phyloP scores from a whole-genome alignment of 2,797 vertebrate genomes.

The Mormyrops attenuatus region DNA sequence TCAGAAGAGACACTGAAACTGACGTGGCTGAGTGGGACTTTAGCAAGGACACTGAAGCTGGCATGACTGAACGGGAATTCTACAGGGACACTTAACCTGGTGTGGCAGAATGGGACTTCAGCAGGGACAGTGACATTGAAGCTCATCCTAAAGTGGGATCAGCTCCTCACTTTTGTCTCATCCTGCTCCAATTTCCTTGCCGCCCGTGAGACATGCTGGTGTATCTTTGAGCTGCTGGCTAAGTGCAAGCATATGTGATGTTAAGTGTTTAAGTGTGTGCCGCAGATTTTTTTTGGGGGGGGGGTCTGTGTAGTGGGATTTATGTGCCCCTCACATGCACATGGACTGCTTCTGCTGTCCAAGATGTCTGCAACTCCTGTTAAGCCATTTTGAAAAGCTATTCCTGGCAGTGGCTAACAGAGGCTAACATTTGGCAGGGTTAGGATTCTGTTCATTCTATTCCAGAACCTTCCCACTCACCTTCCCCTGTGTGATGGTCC shows the following conservation, averaged over 20 bases:
- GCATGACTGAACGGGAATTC: constrained; percentile 26
- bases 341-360: not conserved
- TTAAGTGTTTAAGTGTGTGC: not conserved
- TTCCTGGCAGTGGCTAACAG: not conserved
- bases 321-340: not conserved
- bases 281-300: not conserved
- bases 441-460: not conserved
- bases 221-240: not conserved
- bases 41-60: constrained; percentile 15
- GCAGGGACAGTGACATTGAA: constrained; percentile 24
- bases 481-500: not conserved
- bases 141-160: constrained; percentile 37
- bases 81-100: constrained; percentile 16
- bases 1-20: constrained; percentile 15
- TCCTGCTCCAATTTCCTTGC: constrained; percentile 30
- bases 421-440: not conserved
- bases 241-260: not conserved
- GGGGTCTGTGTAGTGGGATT: not conserved
- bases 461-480: not conserved
- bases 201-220: not conserved
- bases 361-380: not conserved
- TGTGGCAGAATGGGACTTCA: constrained; percentile 29
- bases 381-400: not conserved
- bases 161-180: constrained; percentile 31
- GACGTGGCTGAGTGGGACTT: constrained; percentile 27